phyloP scores from a whole-genome alignment of 2,888 invertebrate species.

The Masnerella sp. region DNA sequence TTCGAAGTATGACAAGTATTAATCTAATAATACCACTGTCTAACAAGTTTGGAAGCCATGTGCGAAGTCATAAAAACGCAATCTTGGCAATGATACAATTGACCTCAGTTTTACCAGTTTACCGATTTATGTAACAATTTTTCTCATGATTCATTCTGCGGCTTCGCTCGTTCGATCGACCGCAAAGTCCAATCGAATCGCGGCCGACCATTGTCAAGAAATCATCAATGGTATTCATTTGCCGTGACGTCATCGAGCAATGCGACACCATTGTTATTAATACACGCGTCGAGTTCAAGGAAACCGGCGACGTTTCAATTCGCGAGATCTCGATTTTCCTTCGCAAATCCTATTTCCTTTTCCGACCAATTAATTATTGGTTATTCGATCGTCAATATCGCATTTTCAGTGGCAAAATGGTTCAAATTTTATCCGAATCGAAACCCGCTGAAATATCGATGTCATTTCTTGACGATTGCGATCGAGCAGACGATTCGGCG shows the following conservation, averaged over 20 bases:
- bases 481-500: no score
- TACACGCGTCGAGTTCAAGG: no score
- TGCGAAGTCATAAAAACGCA: constrained; percentile 54
- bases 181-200: not conserved
- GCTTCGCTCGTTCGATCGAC: constrained; percentile 24
- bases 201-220: no score
- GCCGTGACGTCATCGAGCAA: not conserved
- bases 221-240: no score
- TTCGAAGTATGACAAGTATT: constrained; percentile 43
- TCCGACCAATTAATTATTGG: constrained; percentile 5
- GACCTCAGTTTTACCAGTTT: constrained; percentile 54
- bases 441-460: no score
- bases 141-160: constrained; percentile 40
- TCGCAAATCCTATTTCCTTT: not conserved
- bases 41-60: constrained; percentile 53
- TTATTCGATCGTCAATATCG: not conserved
- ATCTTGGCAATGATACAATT: constrained; percentile 57
- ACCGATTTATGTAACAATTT: constrained; percentile 56
- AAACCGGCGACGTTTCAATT: no score
- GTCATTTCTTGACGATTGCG: no score
- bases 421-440: not conserved
- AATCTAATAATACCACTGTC: constrained; percentile 54
- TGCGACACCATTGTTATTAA: no score
- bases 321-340: not conserved
- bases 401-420: not conserved